Percentiles rank a stretch among this genome's conserved stretches.
These are phyloP conservation scores for Bradypodion pumilum DNA, from an alignment of 2,797 vertebrate species.

Conservation along the genomic window DNA sequence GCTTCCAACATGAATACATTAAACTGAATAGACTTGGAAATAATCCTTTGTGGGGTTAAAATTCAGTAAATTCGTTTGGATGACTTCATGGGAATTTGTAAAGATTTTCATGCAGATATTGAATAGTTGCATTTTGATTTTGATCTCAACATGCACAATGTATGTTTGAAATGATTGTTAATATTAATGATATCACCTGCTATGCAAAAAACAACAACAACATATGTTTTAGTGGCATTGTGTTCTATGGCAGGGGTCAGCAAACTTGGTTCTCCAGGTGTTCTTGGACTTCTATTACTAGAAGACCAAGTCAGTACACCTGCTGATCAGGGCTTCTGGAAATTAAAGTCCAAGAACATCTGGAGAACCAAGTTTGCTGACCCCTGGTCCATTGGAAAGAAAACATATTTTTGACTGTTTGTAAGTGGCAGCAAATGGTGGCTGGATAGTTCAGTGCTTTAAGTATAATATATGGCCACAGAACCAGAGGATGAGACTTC, in stretches of 20 bases:
- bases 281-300: too few species aligned
- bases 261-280: too few species aligned
- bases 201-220: not conserved
- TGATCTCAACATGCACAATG: not conserved
- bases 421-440: not conserved
- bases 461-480: too few species aligned
- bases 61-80: constrained; percentile 52
- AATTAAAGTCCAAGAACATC: too few species aligned
- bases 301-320: too few species aligned
- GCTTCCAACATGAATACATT: constrained; percentile 69
- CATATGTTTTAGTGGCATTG: too few species aligned
- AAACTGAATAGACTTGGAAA: constrained; percentile 57
- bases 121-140: constrained; percentile 28
- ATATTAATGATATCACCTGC: not conserved
- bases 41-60: constrained; percentile 56
- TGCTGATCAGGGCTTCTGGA: too few species aligned
- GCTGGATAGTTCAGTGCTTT: too few species aligned
- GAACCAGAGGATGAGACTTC: too few species aligned
- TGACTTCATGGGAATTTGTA: constrained; percentile 50
- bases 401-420: not conserved
- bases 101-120: constrained; percentile 27
- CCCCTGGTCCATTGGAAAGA: not conserved
- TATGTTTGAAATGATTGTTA: constrained; percentile 19
- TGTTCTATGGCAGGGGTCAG: too few species aligned
- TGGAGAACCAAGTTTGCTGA: not conserved